These are phyloP conservation scores for Percina caprodes DNA, from an alignment of 2,113 vertebrate species.

Conservation along the genomic window DNA sequence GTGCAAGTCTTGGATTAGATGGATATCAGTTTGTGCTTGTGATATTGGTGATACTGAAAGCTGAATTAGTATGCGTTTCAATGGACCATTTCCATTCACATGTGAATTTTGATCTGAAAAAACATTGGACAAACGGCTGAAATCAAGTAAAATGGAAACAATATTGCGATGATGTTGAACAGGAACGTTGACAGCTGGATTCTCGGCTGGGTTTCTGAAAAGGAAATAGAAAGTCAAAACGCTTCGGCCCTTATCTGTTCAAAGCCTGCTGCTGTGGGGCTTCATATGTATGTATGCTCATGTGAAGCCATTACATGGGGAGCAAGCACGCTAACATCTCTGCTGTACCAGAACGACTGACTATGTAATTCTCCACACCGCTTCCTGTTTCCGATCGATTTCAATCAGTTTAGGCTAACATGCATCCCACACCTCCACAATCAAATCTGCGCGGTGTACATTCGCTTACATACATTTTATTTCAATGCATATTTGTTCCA, in stretches of 20 bases:
- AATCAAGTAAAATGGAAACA: slow-evolving; percentile 14
- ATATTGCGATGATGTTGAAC: not conserved
- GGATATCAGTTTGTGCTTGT: not conserved
- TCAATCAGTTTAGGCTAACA: slow-evolving; percentile 57
- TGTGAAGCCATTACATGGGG: slow-evolving; percentile 67
- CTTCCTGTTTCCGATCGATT: slow-evolving; percentile 64
- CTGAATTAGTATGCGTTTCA: not conserved
- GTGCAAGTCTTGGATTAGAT: not conserved
- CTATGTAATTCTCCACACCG: slow-evolving; percentile 42
- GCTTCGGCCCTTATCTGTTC: slow-evolving; percentile 57
- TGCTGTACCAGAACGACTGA: slow-evolving; percentile 43
- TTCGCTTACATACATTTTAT: slow-evolving; percentile 20
- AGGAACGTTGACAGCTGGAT: slow-evolving; percentile 3
- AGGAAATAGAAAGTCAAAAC: slow-evolving; percentile 51
- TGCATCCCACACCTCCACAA: slow-evolving; percentile 39
- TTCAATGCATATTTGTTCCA: slow-evolving; percentile 40
- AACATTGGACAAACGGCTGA: not conserved
- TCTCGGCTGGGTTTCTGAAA: slow-evolving; percentile 18
- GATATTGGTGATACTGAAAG: not conserved
- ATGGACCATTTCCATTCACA: not conserved
- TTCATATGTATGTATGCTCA: slow-evolving; percentile 53
- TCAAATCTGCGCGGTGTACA: slow-evolving; percentile 35
- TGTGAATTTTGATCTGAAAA: not conserved
- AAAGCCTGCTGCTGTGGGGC: slow-evolving; percentile 19
- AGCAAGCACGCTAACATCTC: slow-evolving; percentile 40